Evolutionary conservation across 2,797 vertebrate species (phyloP).

Genomic region (Pelochelys cantorii): DNA sequence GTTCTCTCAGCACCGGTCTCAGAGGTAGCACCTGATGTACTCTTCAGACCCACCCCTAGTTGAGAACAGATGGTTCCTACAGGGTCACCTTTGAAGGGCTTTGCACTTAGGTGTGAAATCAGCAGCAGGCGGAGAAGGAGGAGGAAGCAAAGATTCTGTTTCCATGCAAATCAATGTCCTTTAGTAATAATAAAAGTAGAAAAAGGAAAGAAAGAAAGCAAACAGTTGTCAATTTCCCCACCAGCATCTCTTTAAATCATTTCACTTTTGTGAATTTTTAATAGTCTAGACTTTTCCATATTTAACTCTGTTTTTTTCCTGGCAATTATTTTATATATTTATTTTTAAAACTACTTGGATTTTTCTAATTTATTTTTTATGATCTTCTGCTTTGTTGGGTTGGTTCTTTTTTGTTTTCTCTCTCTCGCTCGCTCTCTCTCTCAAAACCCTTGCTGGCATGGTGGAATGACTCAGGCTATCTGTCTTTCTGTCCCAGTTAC

Average conservation of each 20-base stretch:
- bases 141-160: background rate
- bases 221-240: conserved; percentile 4
- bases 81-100: background rate
- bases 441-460: background rate
- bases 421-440: background rate
- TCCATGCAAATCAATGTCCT: conserved; percentile 8
- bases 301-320: conserved; percentile 17
- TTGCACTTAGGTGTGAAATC: background rate
- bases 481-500: background rate
- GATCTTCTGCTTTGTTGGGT: background rate
- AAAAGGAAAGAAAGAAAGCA: background rate
- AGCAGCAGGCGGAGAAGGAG: background rate
- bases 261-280: conserved; percentile 46
- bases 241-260: conserved; percentile 22
- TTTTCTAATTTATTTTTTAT: conserved; percentile 19
- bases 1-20: background rate
- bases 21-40: background rate
- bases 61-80: background rate
- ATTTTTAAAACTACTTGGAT: background rate
- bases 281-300: conserved; percentile 45
- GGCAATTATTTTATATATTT: conserved; percentile 29
- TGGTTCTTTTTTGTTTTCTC: background rate
- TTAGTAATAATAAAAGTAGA: background rate
- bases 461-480: background rate
- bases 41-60: background rate